These are phyloP conservation scores for Anarhynchus alexandrinus DNA, from an alignment of 2,113 vertebrate genomes.

Conservation along the genomic window DNA sequence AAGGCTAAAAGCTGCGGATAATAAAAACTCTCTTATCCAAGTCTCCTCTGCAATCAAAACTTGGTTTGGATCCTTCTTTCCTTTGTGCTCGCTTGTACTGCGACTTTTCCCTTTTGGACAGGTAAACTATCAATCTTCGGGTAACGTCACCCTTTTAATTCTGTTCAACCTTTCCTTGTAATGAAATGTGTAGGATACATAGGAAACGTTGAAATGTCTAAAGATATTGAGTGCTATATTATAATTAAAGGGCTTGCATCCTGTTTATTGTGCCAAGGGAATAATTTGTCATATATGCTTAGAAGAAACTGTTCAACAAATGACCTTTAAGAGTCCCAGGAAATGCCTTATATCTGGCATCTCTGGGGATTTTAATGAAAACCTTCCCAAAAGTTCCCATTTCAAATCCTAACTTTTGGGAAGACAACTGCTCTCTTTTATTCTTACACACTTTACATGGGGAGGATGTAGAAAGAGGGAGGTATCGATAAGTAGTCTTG, in stretches of 20 bases:
- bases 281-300: conserved; percentile 76
- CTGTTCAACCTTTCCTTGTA: conserved; percentile 65
- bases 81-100: conserved; percentile 48
- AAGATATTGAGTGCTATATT: conserved; percentile 75
- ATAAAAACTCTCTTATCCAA: conserved; percentile 75
- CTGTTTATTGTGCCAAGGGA: conserved; percentile 72
- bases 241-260: conserved; percentile 78
- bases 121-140: conserved; percentile 39
- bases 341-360: conserved; percentile 64
- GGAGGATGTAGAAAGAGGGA: not conserved
- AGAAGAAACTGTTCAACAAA: conserved; percentile 72
- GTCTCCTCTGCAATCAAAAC: conserved; percentile 71
- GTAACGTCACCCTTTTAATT: conserved; percentile 61
- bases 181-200: conserved; percentile 68
- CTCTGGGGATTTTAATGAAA: conserved; percentile 46
- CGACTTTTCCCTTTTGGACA: conserved; percentile 19
- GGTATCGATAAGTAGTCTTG: not conserved
- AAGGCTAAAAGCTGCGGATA: conserved; percentile 80
- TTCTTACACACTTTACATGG: not conserved
- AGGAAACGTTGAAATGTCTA: conserved; percentile 68
- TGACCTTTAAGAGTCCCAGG: conserved; percentile 76
- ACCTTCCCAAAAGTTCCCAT: conserved; percentile 13
- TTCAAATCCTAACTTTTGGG: not conserved
- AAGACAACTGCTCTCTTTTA: not conserved
- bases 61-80: conserved; percentile 68